These are phyloP conservation scores for Eupithecia centaureata DNA, from an alignment of 2,888 invertebrate genomes.

Conservation along the genomic window DNA sequence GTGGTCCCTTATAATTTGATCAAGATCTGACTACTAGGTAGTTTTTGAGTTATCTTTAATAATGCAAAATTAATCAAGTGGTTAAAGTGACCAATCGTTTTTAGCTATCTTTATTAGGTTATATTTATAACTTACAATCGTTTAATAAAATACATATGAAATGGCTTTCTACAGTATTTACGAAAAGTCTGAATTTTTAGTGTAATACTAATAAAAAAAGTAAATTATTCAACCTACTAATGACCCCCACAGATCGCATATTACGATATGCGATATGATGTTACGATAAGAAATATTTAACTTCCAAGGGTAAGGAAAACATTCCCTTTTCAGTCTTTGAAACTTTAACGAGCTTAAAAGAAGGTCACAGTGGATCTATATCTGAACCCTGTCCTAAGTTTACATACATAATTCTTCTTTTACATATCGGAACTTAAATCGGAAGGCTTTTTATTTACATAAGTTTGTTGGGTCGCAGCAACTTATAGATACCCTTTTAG, in stretches of 20 bases:
- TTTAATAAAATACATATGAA: too few species aligned
- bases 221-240: background rate
- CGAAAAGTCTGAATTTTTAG: background rate
- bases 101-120: too few species aligned
- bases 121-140: too few species aligned
- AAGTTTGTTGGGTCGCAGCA: conserved; percentile 37
- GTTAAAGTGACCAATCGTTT: too few species aligned
- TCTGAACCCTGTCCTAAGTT: conserved; percentile 50
- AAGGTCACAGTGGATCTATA: conserved; percentile 57
- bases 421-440: conserved; percentile 46
- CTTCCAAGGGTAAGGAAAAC: conserved; percentile 52
- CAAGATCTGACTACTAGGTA: too few species aligned
- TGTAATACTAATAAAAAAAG: background rate
- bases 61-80: too few species aligned
- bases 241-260: conserved; percentile 4
- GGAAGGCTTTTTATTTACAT: conserved; percentile 43
- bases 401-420: conserved; percentile 46
- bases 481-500: conserved; percentile 34
- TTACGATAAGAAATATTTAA: conserved; percentile 48
- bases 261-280: too few species aligned
- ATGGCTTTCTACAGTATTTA: background rate
- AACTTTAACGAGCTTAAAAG: conserved; percentile 53
- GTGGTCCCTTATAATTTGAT: too few species aligned
- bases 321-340: conserved; percentile 48
- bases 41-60: too few species aligned